Evolutionary conservation across 2,113 vertebrate species (phyloP).

Genomic region (Entomyzon cyanotis): DNA sequence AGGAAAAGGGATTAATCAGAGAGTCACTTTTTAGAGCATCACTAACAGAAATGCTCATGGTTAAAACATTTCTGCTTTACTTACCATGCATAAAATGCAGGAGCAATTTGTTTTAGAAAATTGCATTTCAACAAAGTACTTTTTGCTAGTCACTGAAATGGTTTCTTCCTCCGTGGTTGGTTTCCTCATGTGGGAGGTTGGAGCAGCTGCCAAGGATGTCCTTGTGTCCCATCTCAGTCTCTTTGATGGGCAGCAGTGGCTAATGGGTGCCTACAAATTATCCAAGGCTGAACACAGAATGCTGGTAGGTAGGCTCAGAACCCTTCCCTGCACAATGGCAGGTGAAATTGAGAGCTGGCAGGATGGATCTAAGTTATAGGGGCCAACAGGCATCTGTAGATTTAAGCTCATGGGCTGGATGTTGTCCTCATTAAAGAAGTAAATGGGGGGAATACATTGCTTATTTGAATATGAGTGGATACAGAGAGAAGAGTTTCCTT

Average conservation of each 20-base stretch:
- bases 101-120: background rate
- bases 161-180: background rate
- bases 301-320: background rate
- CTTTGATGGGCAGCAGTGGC: background rate
- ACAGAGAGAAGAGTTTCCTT: background rate
- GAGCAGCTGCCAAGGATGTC: background rate
- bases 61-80: slow-evolving; percentile 3
- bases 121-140: background rate
- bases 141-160: background rate
- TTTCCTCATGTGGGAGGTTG: background rate
- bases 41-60: background rate
- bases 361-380: background rate
- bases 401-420: background rate
- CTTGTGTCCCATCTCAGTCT: background rate
- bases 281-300: background rate
- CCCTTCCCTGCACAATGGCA: background rate
- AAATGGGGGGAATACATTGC: background rate
- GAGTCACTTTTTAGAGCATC: background rate
- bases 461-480: background rate
- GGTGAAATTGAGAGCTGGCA: background rate
- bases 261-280: background rate
- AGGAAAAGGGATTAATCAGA: background rate
- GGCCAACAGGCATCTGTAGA: fast-evolving
- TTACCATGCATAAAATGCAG: background rate
- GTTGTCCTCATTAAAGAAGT: background rate